Evolutionary conservation across 2,888 invertebrate species (phyloP), one percentile per base, ranked within the genome.

Genomic region (Tetanocera ferruginea): DNA sequence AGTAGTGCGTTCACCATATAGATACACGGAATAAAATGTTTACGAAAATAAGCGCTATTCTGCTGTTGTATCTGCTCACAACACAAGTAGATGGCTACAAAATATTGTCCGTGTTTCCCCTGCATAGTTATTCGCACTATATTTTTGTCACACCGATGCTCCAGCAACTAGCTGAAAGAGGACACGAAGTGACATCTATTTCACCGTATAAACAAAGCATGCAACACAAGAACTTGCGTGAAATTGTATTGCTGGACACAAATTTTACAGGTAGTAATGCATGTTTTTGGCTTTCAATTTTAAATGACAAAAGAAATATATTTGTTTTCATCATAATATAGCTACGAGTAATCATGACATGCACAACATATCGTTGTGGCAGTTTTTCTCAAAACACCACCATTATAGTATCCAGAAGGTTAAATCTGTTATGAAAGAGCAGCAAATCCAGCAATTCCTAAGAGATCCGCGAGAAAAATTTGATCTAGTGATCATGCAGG

Each of bases 111-210:
- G 81, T 43, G 76, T 88, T n/a, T 76, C 85, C 25, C 87, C 80
- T 76, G 85, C 83, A 1, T 81, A 43, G 0, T 85, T 83, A 14
- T 84, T 87, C 87, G 0, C 87, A 87, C 76, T 88, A 87, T 78
- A 87, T 88, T 76, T 84, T 89, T 11, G 88, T 87, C 0, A 85
- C 87, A 5, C 80, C 89, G 0, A 76, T 90, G 77, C 85, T 89
- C 82, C 86, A 86, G 74, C 89, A 85, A 8, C 76, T 90, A 66
- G 89, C 89, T 3, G 78, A 83, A 9, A 84, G 85, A 19, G 90
- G 90, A 3, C 90, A 90, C 79, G 84, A 89, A 76, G 87, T 90
- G 17, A 88, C 88, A 3, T 83, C 89, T 2, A 82, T 89, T 3
- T 87, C 88, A 11, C 85, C 88, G 3, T 87, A 86, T 80, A 82